These are phyloP conservation scores for Beaufortia kweichowensis DNA, from an alignment of 2,113 vertebrate genomes.

Conservation along the genomic window DNA sequence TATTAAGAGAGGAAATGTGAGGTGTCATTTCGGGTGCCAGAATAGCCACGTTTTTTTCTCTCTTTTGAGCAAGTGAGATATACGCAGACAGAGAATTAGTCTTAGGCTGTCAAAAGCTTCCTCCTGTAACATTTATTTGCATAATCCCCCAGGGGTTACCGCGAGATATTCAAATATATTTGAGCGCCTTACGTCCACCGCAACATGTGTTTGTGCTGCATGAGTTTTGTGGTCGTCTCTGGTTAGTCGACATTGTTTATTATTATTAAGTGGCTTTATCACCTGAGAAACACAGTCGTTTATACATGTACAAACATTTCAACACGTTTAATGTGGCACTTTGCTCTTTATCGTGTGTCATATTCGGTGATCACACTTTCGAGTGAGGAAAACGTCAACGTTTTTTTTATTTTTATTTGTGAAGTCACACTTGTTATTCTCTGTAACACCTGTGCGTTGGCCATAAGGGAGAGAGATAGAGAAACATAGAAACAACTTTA, in stretches of 20 bases:
- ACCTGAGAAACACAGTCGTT: background rate
- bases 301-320: background rate
- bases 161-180: conserved; percentile 38
- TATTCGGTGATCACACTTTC: conserved; percentile 5
- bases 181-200: conserved; percentile 20
- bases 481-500: background rate
- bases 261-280: background rate
- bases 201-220: conserved; percentile 15
- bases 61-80: conserved; percentile 19
- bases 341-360: background rate
- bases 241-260: conserved; percentile 3
- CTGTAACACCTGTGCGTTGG: conserved; percentile 27
- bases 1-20: conserved; percentile 58
- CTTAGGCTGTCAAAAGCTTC: conserved; percentile 36
- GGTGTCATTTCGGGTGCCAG: conserved; percentile 56
- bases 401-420: conserved; percentile 19
- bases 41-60: background rate
- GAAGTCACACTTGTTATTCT: conserved; percentile 14
- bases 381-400: background rate
- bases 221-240: conserved; percentile 3
- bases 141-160: conserved; percentile 38
- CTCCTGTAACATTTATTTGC: conserved; percentile 32
- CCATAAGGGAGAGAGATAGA: background rate
- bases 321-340: background rate
- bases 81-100: conserved; percentile 17